Conservation (phyloP, 2,113 vertebrate species). For the Corapipo altera region DNA sequence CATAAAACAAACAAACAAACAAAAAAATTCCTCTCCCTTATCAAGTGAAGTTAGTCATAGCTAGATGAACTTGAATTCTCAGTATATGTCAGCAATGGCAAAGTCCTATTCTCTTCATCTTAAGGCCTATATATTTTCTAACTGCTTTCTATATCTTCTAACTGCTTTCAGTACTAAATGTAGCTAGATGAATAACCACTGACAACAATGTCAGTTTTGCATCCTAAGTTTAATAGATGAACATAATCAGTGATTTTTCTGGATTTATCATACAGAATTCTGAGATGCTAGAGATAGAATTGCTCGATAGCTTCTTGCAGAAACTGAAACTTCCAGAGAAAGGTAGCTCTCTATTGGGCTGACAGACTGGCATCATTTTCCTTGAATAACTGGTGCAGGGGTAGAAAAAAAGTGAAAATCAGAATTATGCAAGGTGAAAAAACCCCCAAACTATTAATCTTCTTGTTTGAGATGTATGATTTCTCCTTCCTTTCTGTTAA, state of each 20-base stretch:
- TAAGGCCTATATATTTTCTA: background rate
- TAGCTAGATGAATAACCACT: background rate
- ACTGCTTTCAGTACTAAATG: background rate
- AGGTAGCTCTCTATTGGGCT: background rate
- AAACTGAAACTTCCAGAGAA: background rate
- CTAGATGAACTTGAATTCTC: background rate
- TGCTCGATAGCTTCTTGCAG: background rate
- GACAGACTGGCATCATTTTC: background rate
- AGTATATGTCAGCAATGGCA: background rate
- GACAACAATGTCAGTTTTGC: background rate
- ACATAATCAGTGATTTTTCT: background rate
- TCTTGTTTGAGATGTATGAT: background rate
- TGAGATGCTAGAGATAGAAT: background rate
- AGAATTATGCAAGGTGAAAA: background rate
- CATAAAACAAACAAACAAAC: background rate
- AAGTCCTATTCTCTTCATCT: background rate
- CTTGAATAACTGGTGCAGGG: background rate
- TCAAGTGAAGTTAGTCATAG: background rate
- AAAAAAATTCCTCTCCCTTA: background rate
- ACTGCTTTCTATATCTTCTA: background rate
- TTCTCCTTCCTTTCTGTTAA: background rate
- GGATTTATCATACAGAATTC: background rate
- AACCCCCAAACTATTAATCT: background rate
- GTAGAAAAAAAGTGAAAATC: background rate
- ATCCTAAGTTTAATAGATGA: background rate